Percentiles rank a stretch among this genome's conserved stretches.
Conservation (phyloP, 2,113 vertebrate genomes). For the Garra rufa region DNA sequence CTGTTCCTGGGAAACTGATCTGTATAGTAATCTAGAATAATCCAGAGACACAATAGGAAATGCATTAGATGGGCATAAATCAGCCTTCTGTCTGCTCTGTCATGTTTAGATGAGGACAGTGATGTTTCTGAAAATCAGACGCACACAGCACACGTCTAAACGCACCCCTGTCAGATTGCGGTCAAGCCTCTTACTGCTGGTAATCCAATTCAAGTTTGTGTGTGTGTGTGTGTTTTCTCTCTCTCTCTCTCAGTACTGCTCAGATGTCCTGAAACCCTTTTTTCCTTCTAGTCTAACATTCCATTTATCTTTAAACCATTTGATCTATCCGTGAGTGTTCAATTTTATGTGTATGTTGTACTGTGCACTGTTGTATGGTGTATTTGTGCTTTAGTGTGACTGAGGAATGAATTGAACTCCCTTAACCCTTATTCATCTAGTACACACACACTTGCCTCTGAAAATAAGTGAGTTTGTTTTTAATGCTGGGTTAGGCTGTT, state of each 20-base stretch:
- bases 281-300: background rate
- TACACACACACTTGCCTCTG: background rate
- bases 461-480: background rate
- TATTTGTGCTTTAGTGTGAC: slow-evolving; percentile 17
- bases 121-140: slow-evolving; percentile 12
- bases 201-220: slow-evolving; percentile 26
- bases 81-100: background rate
- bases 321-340: background rate
- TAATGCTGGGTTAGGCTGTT: background rate
- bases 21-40: background rate
- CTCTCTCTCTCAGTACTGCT: background rate
- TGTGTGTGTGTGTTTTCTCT: background rate
- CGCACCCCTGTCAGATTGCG: slow-evolving; percentile 4
- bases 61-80: too few species aligned
- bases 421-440: background rate
- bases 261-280: background rate
- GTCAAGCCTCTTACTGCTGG: slow-evolving; percentile 20
- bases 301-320: background rate
- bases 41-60: background rate
- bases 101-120: background rate
- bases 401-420: background rate
- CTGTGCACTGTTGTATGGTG: too few species aligned
- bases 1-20: slow-evolving; percentile 9
- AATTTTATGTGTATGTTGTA: background rate
- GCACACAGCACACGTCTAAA: background rate